Evolutionary conservation across 1,140 invertebrate genomes (phyloP).

Genomic region (Drosophila punjabiensis): DNA sequence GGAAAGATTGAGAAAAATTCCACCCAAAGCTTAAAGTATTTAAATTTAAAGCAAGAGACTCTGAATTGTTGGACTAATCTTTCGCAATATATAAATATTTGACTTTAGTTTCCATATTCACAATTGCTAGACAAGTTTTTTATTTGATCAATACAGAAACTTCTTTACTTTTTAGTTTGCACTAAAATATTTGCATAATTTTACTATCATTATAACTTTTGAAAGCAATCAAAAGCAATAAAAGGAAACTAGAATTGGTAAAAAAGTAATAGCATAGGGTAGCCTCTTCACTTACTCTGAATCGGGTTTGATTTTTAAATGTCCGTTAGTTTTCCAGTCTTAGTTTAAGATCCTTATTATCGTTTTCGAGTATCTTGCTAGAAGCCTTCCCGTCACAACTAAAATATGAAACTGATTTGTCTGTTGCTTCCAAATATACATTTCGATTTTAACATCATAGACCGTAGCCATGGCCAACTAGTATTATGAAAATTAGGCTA

Average conservation of each 20-base stretch:
- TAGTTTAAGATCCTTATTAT: neutral
- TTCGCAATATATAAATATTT: neutral
- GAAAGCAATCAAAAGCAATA: neutral
- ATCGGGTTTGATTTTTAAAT: neutral
- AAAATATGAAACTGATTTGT: neutral
- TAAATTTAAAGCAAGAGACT: too few relatives aligned
- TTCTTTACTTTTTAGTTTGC: neutral
- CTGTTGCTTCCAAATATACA: neutral
- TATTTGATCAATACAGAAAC: neutral
- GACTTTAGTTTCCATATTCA: too few relatives aligned
- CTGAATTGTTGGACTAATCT: neutral
- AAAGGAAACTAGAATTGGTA: neutral
- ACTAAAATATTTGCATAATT: neutral
- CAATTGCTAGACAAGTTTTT: neutral
- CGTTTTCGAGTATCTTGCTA: neutral
- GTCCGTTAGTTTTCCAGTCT: neutral
- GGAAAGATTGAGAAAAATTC: neutral
- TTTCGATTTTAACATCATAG: neutral
- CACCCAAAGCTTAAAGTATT: neutral
- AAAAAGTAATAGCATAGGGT: neutral
- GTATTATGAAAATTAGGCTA: too few relatives aligned
- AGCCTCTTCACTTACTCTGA: neutral
- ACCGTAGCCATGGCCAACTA: neutral
- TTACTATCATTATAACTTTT: neutral
- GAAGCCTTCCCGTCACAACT: neutral